These are phyloP conservation scores for Hipparchia semele DNA, from an alignment of 2,888 invertebrate species.

Conservation along the genomic window DNA sequence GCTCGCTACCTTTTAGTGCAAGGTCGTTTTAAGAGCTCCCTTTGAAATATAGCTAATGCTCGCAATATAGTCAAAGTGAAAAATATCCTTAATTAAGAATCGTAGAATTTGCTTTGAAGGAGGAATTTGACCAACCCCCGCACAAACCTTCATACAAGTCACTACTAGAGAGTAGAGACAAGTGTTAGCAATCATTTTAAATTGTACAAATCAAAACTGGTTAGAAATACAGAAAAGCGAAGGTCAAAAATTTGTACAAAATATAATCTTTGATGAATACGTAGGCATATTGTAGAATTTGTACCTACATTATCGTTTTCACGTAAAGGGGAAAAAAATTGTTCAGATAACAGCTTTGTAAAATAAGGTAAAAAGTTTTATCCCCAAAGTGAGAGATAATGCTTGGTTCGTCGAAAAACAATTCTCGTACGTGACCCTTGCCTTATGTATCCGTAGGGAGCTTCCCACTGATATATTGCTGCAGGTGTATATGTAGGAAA, in stretches of 20 bases:
- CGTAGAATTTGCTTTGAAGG: too few species aligned
- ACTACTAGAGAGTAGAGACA: too few species aligned
- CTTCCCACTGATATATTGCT: slow-evolving; percentile 68
- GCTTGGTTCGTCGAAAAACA: slow-evolving; percentile 69
- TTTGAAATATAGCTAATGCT: neutral
- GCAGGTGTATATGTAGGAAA: slow-evolving; percentile 43
- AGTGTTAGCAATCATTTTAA: too few species aligned
- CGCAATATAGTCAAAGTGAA: neutral
- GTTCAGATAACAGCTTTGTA: slow-evolving; percentile 35
- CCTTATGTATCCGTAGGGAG: slow-evolving; percentile 61
- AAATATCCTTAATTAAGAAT: too few species aligned
- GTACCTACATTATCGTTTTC: slow-evolving; percentile 25
- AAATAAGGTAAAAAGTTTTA: slow-evolving; percentile 38
- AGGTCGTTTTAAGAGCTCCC: neutral
- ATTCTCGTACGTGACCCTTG: slow-evolving; percentile 70
- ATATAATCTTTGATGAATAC: neutral
- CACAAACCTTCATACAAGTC: too few species aligned
- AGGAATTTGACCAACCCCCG: too few species aligned
- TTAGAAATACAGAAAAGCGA: neutral
- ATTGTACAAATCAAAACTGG: too few species aligned
- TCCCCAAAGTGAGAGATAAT: slow-evolving; percentile 52
- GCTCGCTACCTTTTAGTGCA: slow-evolving; percentile 11
- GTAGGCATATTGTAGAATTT: neutral
- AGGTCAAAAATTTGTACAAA: neutral
- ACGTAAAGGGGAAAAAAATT: slow-evolving; percentile 31